phyloP scores from a whole-genome alignment of 2,888 invertebrate species.

The Lomographa bimaculata region DNA sequence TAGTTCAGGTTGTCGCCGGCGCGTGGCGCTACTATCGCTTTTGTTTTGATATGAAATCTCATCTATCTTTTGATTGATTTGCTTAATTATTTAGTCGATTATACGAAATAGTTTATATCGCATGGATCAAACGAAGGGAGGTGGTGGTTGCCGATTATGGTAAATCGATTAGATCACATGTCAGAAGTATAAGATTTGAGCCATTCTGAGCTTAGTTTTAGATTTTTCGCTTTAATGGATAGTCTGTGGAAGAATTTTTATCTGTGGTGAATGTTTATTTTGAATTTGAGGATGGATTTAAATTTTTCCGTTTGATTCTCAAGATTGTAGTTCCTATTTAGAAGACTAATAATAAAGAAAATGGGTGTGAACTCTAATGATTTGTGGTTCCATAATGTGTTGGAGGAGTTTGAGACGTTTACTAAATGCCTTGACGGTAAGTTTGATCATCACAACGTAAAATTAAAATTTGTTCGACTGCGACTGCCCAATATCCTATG shows the following conservation, averaged over 20 bases:
- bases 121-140: too few species aligned
- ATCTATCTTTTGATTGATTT: too few species aligned
- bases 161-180: too few species aligned
- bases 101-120: too few species aligned
- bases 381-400: conserved; percentile 40
- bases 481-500: not conserved
- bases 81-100: conserved; percentile 31
- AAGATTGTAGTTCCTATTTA: too few species aligned
- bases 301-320: conserved; percentile 5
- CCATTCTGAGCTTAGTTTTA: too few species aligned
- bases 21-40: conserved; percentile 46
- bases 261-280: conserved; percentile 20
- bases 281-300: conserved; percentile 31
- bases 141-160: too few species aligned
- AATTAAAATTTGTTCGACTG: too few species aligned
- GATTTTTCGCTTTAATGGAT: not conserved
- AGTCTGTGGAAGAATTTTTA: conserved; percentile 6
- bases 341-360: too few species aligned
- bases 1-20: conserved; percentile 47
- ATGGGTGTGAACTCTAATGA: conserved; percentile 44
- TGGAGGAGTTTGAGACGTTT: conserved; percentile 49
- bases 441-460: not conserved
- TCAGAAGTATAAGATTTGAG: too few species aligned
- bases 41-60: conserved; percentile 32
- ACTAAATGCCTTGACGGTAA: conserved; percentile 54